Evolutionary conservation across 2,797 vertebrate species (phyloP), one percentile per base, ranked within the genome.

Genomic region (Oryzias dopingdopingensis): DNA sequence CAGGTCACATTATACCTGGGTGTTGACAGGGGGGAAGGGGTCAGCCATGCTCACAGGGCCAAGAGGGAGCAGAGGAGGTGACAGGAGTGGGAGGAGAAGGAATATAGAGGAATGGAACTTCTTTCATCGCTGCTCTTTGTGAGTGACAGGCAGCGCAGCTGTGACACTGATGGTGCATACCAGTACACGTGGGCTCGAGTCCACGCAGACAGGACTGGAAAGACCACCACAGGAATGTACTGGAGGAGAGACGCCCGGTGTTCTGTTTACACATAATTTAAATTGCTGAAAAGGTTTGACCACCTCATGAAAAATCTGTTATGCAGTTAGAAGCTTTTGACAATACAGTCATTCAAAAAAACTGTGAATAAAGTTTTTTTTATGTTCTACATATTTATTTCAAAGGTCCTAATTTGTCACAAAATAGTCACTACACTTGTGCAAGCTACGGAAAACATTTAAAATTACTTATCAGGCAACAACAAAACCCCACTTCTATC

Each of bases 1-100:
- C 85, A 85, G 77, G 83, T 79, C 65, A 71, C 70, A 83, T 89
- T 85, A 84, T 83, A 88, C 81, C 79, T 87, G 81, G 74, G 76
- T 77, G 76, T 65, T 87, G 86, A 89, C 82, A 79, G 81, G 77
- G 71, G 70, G 70, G 72, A 81, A 74, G 63, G 78, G 85, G 84
- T 89, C 86, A 86, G 65, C 62, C 67, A 37, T 65, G 70, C 74
- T 81, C 67, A 76, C 75, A 69, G 69, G 65, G 63, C 59, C 48
- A 47, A 56, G 70, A 64, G 59, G 59, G 65, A 77, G 62, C 73
- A 61, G 69, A 66, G 56, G 58, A 75, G 58, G 75, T 72, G 71
- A 72, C 23, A 46, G 70, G 61, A 76, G 59, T 59, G 50, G 60
- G 73, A 65, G 62, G 59, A 41, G 63, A 59, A 65, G 62, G 61